These are phyloP conservation scores for Cataglyphis rosenhaueri DNA, from an alignment of 2,888 invertebrate species.

Conservation along the genomic window DNA sequence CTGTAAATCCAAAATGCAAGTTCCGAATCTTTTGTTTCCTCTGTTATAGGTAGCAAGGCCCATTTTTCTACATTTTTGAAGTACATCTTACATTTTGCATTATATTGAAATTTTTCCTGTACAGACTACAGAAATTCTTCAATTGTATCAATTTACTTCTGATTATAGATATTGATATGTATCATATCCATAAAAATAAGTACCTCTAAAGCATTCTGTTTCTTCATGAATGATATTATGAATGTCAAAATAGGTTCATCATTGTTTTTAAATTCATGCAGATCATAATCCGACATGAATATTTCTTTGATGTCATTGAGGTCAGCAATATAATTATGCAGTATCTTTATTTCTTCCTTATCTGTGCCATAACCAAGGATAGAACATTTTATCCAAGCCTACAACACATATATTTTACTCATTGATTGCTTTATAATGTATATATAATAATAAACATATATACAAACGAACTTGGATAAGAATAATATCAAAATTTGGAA, in stretches of 20 bases:
- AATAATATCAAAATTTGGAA: conserved; percentile 78
- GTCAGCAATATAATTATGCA: conserved; percentile 76
- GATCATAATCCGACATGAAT: conserved; percentile 72
- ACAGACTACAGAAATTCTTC: conserved; percentile 66
- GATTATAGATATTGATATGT: background rate
- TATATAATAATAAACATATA: conserved; percentile 9
- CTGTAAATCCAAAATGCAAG: conserved; percentile 80
- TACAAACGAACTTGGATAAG: conserved; percentile 80
- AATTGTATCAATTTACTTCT: conserved; percentile 14
- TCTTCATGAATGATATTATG: conserved; percentile 75
- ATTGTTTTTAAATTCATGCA: conserved; percentile 75
- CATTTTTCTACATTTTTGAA: conserved; percentile 83
- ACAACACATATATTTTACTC: conserved; percentile 39
- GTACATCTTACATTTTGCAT: conserved; percentile 75
- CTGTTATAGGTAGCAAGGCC: conserved; percentile 78
- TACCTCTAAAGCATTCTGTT: conserved; percentile 76
- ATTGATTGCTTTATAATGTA: background rate
- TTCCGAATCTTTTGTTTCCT: conserved; percentile 79
- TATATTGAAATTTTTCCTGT: conserved; percentile 73
- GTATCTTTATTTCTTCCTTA: conserved; percentile 70
- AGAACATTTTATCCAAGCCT: conserved; percentile 83
- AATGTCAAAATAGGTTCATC: conserved; percentile 78
- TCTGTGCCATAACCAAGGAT: conserved; percentile 75
- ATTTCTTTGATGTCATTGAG: conserved; percentile 77
- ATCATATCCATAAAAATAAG: background rate